Conservation (phyloP, 2,797 vertebrate species). For the Schizothorax lantsangensis region DNA sequence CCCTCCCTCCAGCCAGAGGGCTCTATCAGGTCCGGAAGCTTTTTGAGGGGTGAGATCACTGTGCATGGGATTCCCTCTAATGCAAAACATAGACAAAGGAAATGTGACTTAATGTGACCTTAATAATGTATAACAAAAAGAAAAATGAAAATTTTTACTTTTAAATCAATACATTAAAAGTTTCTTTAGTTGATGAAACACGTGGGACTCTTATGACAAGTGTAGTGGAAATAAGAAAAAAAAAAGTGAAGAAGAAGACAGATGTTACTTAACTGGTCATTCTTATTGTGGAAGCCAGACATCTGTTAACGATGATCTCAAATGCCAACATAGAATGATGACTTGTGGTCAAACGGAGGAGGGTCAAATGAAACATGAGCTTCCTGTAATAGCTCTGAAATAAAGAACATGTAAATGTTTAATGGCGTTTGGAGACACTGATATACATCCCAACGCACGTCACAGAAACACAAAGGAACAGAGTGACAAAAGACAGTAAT, state of each 20-base stretch:
- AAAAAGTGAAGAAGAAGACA: not conserved
- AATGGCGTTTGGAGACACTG: conserved; percentile 55
- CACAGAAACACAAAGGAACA: conserved; percentile 38
- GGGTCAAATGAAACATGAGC: conserved; percentile 56
- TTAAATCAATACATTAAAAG: not conserved
- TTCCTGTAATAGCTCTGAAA: conserved; percentile 53
- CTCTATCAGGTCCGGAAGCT: conserved; percentile 44
- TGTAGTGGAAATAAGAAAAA: conserved; percentile 20
- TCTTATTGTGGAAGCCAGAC: conserved; percentile 32
- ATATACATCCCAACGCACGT: conserved; percentile 43
- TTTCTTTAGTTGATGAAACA: not conserved
- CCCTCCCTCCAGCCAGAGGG: conserved; percentile 25
- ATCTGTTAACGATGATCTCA: conserved; percentile 42
- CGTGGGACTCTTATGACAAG: not conserved
- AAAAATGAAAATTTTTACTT: not conserved
- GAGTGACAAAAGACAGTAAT: conserved; percentile 38
- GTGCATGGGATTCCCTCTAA: conserved; percentile 33
- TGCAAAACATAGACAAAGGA: conserved; percentile 28
- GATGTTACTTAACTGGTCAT: conserved; percentile 24
- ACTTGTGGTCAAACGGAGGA: conserved; percentile 47
- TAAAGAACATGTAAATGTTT: conserved; percentile 62
- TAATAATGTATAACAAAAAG: not conserved
- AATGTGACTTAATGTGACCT: not conserved
- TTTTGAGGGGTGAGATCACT: conserved; percentile 54
- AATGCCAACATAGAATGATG: conserved; percentile 23